Conservation (phyloP, 2,797 vertebrate genomes). For the Danio choprae region DNA sequence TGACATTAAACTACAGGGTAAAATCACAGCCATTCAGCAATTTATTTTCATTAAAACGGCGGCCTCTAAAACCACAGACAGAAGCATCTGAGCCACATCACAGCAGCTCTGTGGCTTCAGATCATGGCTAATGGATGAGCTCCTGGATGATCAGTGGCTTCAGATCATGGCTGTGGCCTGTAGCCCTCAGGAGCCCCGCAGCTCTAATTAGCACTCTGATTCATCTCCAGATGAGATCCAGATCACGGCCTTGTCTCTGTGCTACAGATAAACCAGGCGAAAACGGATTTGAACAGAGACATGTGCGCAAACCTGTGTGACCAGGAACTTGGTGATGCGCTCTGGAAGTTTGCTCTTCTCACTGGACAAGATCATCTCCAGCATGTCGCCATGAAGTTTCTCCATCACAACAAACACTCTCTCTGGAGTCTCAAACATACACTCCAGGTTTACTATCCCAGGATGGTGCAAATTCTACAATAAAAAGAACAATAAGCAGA, state of each 20-base stretch:
- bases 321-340: conserved; percentile 94
- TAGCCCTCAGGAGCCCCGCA: conserved; percentile 56
- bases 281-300: conserved; percentile 3
- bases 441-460: conserved; percentile 95
- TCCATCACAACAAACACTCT: conserved; percentile 98
- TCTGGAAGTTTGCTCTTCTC: conserved; percentile 96
- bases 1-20: not conserved
- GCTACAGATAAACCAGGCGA: conserved; percentile 67
- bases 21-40: conserved; percentile 40
- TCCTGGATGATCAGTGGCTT: conserved; percentile 68
- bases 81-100: conserved; percentile 53
- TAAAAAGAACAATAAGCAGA: not conserved
- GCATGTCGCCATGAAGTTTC: conserved; percentile 98
- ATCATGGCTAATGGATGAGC: conserved; percentile 72
- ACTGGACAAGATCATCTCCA: conserved; percentile 98
- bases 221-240: conserved; percentile 68
- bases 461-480: conserved; percentile 91
- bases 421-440: conserved; percentile 97
- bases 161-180: conserved; percentile 71
- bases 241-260: conserved; percentile 57
- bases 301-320: conserved; percentile 82
- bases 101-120: conserved; percentile 53
- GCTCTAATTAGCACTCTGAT: conserved; percentile 68
- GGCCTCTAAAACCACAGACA: conserved; percentile 23
- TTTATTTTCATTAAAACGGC: conserved; percentile 47